A percentile compares a stretch with the other conserved stretches of the same genome.
Evolutionary conservation across 1,140 invertebrate species (phyloP).

Genomic region (Drosophila subobscura): DNA sequence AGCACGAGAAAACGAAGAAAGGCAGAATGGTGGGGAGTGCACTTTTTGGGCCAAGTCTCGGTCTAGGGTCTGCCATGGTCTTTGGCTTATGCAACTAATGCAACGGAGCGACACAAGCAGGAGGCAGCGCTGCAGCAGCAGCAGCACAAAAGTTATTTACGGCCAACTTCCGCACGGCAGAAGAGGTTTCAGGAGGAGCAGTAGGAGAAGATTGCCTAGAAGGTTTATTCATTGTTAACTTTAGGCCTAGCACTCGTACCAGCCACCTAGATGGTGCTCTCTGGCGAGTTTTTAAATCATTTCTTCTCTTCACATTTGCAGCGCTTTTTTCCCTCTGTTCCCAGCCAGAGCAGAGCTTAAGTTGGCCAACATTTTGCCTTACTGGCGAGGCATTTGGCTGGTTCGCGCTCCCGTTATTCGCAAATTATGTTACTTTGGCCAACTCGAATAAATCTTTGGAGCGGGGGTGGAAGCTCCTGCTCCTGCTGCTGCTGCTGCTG

Average conservation of each 20-base stretch:
- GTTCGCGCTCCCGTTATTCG: slow-evolving; percentile 49
- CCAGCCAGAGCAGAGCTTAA: slow-evolving; percentile 16
- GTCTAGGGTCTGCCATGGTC: not conserved
- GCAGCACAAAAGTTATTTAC: slow-evolving; percentile 69
- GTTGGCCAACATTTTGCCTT: slow-evolving; percentile 54
- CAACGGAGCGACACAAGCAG: slow-evolving; percentile 45
- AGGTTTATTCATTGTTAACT: slow-evolving; percentile 37
- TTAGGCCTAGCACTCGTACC: slow-evolving; percentile 42
- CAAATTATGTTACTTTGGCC: slow-evolving; percentile 76
- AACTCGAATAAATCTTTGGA: slow-evolving; percentile 72
- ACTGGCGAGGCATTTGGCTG: slow-evolving; percentile 23
- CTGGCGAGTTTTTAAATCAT: slow-evolving; percentile 72
- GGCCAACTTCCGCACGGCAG: slow-evolving; percentile 34
- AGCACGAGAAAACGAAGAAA: not conserved
- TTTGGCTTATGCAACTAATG: slow-evolving; percentile 69
- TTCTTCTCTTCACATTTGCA: slow-evolving; percentile 28
- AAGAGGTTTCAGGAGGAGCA: not conserved
- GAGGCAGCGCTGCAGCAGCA: slow-evolving; percentile 4
- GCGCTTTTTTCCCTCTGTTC: not conserved
- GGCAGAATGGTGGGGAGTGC: not conserved
- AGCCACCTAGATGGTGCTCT: slow-evolving; percentile 1
- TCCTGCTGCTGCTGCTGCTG: not conserved
- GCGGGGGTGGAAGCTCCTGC: slow-evolving; percentile 32
- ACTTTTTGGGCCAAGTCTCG: slow-evolving; percentile 21
- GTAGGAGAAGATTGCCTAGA: not conserved